These are phyloP conservation scores for Ridgeia piscesae DNA, from an alignment of 1,140 invertebrate species.

Conservation along the genomic window DNA sequence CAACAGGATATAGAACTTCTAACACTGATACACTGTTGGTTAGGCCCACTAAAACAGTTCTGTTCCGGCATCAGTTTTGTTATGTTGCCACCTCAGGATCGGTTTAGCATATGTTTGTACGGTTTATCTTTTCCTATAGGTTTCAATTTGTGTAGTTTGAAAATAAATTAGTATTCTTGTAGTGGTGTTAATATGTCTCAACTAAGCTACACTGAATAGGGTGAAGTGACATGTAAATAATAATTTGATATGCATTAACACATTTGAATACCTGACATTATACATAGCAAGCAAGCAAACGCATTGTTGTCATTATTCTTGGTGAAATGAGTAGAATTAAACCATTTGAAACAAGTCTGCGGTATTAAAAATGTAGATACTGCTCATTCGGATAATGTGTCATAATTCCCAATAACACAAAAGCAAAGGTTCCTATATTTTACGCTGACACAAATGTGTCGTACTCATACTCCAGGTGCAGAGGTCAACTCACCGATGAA, in stretches of 20 bases:
- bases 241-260: no score
- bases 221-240: no score
- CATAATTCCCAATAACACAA: not conserved
- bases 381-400: not conserved
- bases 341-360: not conserved
- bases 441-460: not conserved
- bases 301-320: not conserved
- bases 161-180: no score
- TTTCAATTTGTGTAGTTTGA: no score
- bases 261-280: not conserved
- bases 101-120: no score
- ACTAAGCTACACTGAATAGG: no score
- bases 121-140: no score
- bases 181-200: no score
- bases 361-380: not conserved
- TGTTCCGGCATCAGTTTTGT: no score
- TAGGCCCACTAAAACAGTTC: not conserved
- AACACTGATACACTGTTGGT: not conserved
- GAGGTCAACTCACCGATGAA: constrained; percentile 41
- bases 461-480: not conserved
- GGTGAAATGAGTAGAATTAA: not conserved
- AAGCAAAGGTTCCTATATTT: not conserved
- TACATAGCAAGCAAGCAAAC: not conserved
- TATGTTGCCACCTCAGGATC: no score
- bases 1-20: not conserved